These are phyloP conservation scores for Octopus sinensis DNA, from an alignment of 1,140 invertebrate species.

Conservation along the genomic window DNA sequence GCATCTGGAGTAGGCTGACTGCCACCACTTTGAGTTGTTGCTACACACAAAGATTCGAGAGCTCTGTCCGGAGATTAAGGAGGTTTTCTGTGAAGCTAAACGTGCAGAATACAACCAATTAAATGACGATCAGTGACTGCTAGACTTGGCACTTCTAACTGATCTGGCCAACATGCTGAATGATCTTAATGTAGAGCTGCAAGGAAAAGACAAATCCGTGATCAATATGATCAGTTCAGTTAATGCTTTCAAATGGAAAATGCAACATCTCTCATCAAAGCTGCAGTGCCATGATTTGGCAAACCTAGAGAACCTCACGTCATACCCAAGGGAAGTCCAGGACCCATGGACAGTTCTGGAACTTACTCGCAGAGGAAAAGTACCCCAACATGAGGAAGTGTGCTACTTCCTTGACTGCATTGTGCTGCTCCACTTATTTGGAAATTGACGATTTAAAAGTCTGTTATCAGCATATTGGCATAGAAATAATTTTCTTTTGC, in stretches of 20 bases:
- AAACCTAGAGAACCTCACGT: not conserved
- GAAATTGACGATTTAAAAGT: too few species aligned
- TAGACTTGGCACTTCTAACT: slow-evolving; percentile 5
- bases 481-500: too few species aligned
- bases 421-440: not conserved
- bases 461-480: too few species aligned
- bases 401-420: slow-evolving; percentile 9
- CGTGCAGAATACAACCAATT: slow-evolving; percentile 9
- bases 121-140: slow-evolving; percentile 10
- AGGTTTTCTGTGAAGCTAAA: slow-evolving; percentile 5
- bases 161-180: slow-evolving; percentile 10
- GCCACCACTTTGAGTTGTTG: not conserved
- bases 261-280: not conserved
- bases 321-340: not conserved
- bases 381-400: not conserved
- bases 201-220: slow-evolving; percentile 5
- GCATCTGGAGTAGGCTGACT: slow-evolving; percentile 3
- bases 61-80: slow-evolving; percentile 7
- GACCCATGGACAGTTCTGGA: slow-evolving; percentile 2
- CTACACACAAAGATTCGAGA: slow-evolving; percentile 13
- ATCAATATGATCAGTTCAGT: slow-evolving; percentile 13
- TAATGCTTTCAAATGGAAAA: slow-evolving; percentile 3
- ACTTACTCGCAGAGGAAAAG: slow-evolving; percentile 6
- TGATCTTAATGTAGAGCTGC: not conserved
- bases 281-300: slow-evolving; percentile 9